Evolutionary conservation across 37 sponge, comb jelly and placozoan species (phyloP), one percentile per base, ranked within the genome.

Genomic region (Corticium candelabrum): DNA sequence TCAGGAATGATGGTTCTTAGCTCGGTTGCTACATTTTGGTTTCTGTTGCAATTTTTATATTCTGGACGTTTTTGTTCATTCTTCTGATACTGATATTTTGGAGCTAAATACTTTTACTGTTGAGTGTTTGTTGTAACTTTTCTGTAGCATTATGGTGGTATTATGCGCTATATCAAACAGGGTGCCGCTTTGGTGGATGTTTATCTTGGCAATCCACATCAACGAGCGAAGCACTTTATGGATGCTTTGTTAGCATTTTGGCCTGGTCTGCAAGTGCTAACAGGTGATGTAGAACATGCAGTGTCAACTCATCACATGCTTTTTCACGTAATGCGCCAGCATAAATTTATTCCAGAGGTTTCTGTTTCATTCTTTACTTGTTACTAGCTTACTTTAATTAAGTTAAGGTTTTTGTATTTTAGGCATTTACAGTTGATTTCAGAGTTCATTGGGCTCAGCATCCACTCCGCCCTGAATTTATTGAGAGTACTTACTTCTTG

Each of bases 201-300:
- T 21, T 84, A 82, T 80, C 86, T 91, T 85, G 76, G 85, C 43
- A 74, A 80, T 2, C 97, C 97, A 3, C 69, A 72, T 29, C 71
- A 82, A 34, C 71, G 78, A 41, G 79, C 80, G 11, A 78, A 82
- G 34, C 40, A 69, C 68, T 91, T 80, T 79, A 86, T 91, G 88
- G 99, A 97, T 79, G 86, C 99, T 4, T 80, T 97, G 39, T 88
- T 87, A 39, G 94, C 99, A 41, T 97, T 97, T 85, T 97, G 99
- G 99, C 99, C 99, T 0, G 99, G 99, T 21, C 89, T 97, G 5
- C 99, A 97, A 90, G 88, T 92, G 33, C 76, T 92, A 27, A 84
- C 87, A 84, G 93, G 93, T 11, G 93, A 92, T 43, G 67, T 92
- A 32, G 81, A 81, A 1, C 41, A 87, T 34, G 93, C 93, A 36